Percentiles rank a stretch among this genome's conserved stretches.
Conservation (phyloP, 2,888 invertebrate species). For the Tetheella fluctuosa region DNA sequence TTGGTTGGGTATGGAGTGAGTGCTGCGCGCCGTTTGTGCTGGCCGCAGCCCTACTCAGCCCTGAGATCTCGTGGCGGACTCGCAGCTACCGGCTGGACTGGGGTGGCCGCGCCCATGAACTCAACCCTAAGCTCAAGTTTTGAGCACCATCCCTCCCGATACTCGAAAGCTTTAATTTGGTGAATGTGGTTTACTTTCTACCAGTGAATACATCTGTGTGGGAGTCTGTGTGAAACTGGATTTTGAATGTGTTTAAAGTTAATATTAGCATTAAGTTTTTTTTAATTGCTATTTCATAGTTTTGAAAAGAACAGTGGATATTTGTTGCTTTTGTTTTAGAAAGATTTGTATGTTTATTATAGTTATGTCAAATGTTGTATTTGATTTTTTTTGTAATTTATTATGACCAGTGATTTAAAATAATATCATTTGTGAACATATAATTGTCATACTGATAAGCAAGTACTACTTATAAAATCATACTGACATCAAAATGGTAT, state of each 20-base stretch:
- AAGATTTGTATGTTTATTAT: slow-evolving; percentile 70
- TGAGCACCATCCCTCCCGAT: slow-evolving; percentile 59
- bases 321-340: slow-evolving; percentile 77
- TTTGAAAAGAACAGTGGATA: slow-evolving; percentile 47
- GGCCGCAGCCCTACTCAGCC: slow-evolving; percentile 92
- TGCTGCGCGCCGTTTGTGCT: slow-evolving; percentile 95
- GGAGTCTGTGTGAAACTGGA: slow-evolving; percentile 38
- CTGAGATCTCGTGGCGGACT: slow-evolving; percentile 96
- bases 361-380: slow-evolving; percentile 19
- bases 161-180: slow-evolving; percentile 75
- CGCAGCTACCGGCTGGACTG: slow-evolving; percentile 95
- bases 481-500: not conserved
- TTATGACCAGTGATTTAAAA: not conserved
- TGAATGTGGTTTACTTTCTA: slow-evolving; percentile 49
- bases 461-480: not conserved
- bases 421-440: not conserved
- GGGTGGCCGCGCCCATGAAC: slow-evolving; percentile 97
- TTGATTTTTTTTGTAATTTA: slow-evolving; percentile 12
- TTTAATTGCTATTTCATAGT: slow-evolving; percentile 62
- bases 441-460: slow-evolving; percentile 9
- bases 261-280: slow-evolving; percentile 65
- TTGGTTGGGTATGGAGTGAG: slow-evolving; percentile 98
- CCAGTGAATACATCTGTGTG: slow-evolving; percentile 37
- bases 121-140: slow-evolving; percentile 89
- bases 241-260: slow-evolving; percentile 51